phyloP scores from a whole-genome alignment of 2,797 vertebrate genomes.

The Xerus rutilus region DNA sequence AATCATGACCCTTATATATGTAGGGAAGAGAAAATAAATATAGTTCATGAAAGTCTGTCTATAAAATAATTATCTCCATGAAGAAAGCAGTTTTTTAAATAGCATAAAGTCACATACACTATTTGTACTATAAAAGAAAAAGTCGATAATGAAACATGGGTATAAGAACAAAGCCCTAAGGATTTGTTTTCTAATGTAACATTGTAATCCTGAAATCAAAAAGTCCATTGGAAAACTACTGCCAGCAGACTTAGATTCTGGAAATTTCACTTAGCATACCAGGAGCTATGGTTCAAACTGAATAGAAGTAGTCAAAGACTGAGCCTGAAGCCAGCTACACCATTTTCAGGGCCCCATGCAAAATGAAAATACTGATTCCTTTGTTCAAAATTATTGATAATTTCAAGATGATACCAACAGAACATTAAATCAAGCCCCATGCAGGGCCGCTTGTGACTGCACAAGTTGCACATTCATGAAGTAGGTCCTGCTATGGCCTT shows the following conservation, averaged over 20 bases:
- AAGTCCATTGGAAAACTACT: neutral
- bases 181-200: slow-evolving; percentile 41
- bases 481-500: neutral
- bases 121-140: slow-evolving; percentile 43
- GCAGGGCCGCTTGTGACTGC: accelerated
- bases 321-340: neutral
- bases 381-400: neutral
- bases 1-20: slow-evolving; percentile 18
- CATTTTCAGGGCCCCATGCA: neutral
- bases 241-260: neutral
- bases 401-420: neutral
- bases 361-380: neutral
- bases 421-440: neutral
- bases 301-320: neutral
- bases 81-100: neutral
- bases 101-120: neutral
- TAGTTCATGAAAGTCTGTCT: neutral
- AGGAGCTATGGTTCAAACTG: neutral
- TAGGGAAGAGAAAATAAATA: neutral
- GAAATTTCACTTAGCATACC: slow-evolving; percentile 5
- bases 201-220: slow-evolving; percentile 44
- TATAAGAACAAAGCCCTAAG: neutral
- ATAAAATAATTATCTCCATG: slow-evolving; percentile 7
- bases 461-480: accelerated
- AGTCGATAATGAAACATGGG: slow-evolving; percentile 19